Conservation (phyloP, 2,113 vertebrate genomes). For the Chaetorhynchus papuensis region DNA sequence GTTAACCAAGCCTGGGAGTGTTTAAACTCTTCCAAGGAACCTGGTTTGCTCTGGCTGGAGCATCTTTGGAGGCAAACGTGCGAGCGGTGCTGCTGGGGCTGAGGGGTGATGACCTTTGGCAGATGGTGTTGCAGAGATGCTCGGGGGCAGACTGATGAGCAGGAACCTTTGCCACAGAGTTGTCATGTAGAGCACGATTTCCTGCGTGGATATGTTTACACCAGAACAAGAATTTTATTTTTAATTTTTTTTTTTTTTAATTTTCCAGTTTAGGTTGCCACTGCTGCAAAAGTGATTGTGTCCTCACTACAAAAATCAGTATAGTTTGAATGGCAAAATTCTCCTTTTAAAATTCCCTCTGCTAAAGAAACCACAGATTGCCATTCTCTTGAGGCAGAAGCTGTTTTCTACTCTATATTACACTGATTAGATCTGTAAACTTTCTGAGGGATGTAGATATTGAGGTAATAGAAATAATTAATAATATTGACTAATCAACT, state of each 20-base stretch:
- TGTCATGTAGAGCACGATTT: not conserved
- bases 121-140: slow-evolving; percentile 25
- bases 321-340: not conserved
- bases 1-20: not conserved
- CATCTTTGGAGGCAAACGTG: not conserved
- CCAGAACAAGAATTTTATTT: not conserved
- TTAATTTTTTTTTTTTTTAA: not conserved
- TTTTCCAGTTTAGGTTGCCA: not conserved
- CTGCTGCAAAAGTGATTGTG: not conserved
- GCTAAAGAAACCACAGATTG: not conserved
- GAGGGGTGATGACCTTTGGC: slow-evolving; percentile 17
- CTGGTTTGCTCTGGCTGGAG: not conserved
- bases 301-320: not conserved
- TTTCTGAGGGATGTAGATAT: not conserved
- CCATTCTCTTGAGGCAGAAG: not conserved
- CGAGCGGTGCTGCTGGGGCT: not conserved
- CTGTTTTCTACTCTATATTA: not conserved
- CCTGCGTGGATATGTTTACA: not conserved
- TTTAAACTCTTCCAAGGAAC: not conserved
- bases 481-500: not conserved
- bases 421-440: not conserved
- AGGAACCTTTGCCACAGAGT: not conserved
- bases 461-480: not conserved
- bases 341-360: not conserved
- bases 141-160: not conserved